Evolutionary conservation across 2,113 vertebrate species (phyloP).

Genomic region (Varanus komodoensis): DNA sequence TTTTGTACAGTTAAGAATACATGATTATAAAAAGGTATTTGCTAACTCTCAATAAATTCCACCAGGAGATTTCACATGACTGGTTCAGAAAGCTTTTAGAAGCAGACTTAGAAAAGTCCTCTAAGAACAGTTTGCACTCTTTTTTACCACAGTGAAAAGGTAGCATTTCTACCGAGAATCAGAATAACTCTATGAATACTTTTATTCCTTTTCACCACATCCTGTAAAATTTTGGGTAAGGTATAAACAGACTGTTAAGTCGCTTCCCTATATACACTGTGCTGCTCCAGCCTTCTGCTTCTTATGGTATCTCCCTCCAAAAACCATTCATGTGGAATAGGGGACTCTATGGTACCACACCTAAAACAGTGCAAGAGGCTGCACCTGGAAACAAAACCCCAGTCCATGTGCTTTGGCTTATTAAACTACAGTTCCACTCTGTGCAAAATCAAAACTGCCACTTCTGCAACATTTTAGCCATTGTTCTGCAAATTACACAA

Average conservation of each 20-base stretch:
- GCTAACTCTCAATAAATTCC: not conserved
- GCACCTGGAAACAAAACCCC: not conserved
- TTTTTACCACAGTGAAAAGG: not conserved
- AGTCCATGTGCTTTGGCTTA: not conserved
- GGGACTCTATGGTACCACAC: not conserved
- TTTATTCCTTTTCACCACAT: not conserved
- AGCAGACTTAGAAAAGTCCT: not conserved
- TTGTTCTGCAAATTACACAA: not conserved
- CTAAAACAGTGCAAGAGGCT: not conserved
- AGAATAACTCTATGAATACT: not conserved
- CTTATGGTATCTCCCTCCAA: not conserved
- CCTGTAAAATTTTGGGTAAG: not conserved
- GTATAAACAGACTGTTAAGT: not conserved
- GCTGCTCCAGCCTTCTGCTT: not conserved
- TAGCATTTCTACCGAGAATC: not conserved
- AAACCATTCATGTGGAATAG: not conserved
- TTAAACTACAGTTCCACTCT: not conserved
- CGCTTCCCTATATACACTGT: no score
- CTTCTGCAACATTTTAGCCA: not conserved
- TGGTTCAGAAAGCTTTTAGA: not conserved
- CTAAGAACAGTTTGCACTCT: not conserved
- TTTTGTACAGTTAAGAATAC: not conserved
- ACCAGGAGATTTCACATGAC: not conserved
- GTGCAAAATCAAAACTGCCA: not conserved
- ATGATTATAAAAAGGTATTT: not conserved